Percentiles rank a stretch among this genome's conserved stretches.
Conservation (phyloP, 2,113 vertebrate species). For the Anhinga anhinga region DNA sequence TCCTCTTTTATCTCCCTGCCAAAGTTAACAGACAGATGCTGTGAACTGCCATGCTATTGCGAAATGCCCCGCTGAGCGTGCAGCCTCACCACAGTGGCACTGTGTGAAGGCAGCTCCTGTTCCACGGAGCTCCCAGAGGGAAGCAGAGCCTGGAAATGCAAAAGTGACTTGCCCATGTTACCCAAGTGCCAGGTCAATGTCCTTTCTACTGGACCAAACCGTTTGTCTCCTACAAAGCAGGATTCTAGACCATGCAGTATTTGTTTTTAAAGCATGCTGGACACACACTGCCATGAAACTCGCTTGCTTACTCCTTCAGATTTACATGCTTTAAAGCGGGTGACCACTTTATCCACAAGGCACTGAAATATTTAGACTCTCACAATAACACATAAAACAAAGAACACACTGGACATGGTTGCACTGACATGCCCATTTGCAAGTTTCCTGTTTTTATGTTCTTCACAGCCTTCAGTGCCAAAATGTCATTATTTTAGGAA, state of each 20-base stretch:
- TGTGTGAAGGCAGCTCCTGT: background rate
- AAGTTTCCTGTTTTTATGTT: background rate
- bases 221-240: background rate
- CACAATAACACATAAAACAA: background rate
- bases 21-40: background rate
- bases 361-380: background rate
- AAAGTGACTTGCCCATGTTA: background rate
- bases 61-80: background rate
- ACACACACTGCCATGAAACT: background rate
- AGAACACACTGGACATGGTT: background rate
- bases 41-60: background rate
- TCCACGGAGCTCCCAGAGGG: background rate
- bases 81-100: background rate
- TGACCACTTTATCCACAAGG: background rate
- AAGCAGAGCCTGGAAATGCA: background rate
- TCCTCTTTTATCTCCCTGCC: background rate
- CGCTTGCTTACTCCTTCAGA: background rate
- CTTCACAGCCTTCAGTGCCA: background rate
- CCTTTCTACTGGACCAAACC: background rate
- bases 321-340: background rate
- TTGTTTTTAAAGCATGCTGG: background rate
- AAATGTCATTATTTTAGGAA: background rate
- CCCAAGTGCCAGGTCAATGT: background rate
- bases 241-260: background rate
- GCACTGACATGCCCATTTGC: background rate